Percentiles rank a stretch among this genome's conserved stretches.
These are phyloP conservation scores for Unio delphinus DNA, from an alignment of 2,888 invertebrate species.

Conservation along the genomic window DNA sequence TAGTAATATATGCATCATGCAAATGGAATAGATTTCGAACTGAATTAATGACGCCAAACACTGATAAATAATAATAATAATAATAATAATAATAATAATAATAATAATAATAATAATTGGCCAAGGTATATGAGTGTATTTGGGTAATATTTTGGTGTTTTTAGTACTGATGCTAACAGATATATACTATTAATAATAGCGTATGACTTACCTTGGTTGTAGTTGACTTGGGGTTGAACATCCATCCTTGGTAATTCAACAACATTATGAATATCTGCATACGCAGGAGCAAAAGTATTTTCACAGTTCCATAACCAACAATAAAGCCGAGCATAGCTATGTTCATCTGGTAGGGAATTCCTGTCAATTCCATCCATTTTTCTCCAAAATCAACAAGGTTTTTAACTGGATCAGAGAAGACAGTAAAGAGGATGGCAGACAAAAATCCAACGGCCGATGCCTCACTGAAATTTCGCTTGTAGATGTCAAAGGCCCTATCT, in stretches of 20 bases:
- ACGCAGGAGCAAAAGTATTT: conserved; percentile 37
- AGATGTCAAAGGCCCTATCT: conserved; percentile 35
- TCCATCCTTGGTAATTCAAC: conserved; percentile 48
- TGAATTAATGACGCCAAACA: too few species aligned
- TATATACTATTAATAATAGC: too few species aligned
- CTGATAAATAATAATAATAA: too few species aligned
- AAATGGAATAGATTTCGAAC: too few species aligned
- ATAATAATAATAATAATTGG: too few species aligned
- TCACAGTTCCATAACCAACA: conserved; percentile 44
- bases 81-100: too few species aligned
- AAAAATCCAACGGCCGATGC: conserved; percentile 50
- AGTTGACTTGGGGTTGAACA: conserved; percentile 45
- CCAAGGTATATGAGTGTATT: too few species aligned
- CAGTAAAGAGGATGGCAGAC: conserved; percentile 46
- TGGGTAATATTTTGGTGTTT: too few species aligned
- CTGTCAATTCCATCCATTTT: conserved; percentile 52
- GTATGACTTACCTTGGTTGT: conserved; percentile 39
- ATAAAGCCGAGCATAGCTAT: conserved; percentile 48
- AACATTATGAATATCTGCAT: conserved; percentile 45
- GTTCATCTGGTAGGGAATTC: conserved; percentile 50
- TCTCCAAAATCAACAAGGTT: conserved; percentile 48
- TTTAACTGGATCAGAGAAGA: conserved; percentile 44
- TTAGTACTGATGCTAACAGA: too few species aligned
- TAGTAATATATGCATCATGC: too few species aligned
- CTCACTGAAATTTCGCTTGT: conserved; percentile 43